Evolutionary conservation across 1,140 invertebrate species (phyloP), one percentile per base, ranked within the genome.

Genomic region (Mylabris phalerata): DNA sequence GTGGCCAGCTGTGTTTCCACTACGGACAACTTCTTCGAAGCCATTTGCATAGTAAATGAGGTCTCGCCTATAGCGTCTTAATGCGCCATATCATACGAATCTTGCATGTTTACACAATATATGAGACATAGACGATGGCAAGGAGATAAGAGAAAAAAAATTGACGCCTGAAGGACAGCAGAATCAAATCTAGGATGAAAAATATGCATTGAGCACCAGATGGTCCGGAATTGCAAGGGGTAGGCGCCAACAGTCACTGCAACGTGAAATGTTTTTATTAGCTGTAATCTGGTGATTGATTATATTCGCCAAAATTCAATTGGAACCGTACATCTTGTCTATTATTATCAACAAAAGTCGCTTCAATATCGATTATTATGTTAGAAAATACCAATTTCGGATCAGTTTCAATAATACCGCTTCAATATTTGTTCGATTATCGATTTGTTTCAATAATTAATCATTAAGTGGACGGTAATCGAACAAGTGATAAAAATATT

Each of bases 261-360:
- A 68, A 69, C 66, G 71, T 67, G 66, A 71, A 72, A 72, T 70
- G 71, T 70, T 72, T 72, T 72, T 72, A 72, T 71, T 72, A 72
- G 68, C 69, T 66, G 61, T 71, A 72, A 72, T 72, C 71, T 64
- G 39, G 67, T 72, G 71, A 72, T 72, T 72, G 71, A 72, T 72
- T 66, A 67, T 66, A 63, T 69, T 64, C 62, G 55, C 60, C 61
- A 62, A 65, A 56, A 55, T 64, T 66, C 67, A 60, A 59, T 51
- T 54, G 32, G 7, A 32, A 32, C 32, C 4, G 7, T 32, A 32
- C 32, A 32, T 32, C 32, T 32, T 32, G 7, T 32, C 32, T 32
- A 32, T 7, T 32, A 7, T 32, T 32, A 32, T 32, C 4, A 32
- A 5, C 4, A 32, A 32, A 32, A 32, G 32, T 32, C 19, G 19